Conservation (phyloP, 2,113 vertebrate species). For the Engystomops pustulosus region DNA sequence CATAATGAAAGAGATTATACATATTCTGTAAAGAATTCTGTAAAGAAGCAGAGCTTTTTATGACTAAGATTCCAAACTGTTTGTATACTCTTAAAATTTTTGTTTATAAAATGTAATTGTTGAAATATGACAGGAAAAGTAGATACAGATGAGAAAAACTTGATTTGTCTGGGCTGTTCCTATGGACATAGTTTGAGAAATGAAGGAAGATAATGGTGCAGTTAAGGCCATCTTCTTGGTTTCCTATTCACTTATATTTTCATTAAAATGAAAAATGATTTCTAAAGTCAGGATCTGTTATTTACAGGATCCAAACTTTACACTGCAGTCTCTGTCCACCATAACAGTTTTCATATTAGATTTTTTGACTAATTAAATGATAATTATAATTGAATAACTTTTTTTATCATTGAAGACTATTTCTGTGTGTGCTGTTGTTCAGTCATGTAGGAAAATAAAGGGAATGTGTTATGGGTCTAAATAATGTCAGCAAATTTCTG, state of each 20-base stretch:
- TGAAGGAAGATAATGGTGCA: neutral
- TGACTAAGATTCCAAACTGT: conserved; percentile 52
- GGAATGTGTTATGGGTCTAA: too few relatives aligned
- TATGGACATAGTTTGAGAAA: neutral
- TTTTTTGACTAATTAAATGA: too few relatives aligned
- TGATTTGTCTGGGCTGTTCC: neutral
- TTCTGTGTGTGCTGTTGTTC: too few relatives aligned
- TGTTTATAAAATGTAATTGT: conserved; percentile 60
- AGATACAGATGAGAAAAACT: conserved; percentile 50
- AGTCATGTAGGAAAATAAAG: too few relatives aligned
- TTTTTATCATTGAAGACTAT: too few relatives aligned
- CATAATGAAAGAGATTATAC: conserved; percentile 46
- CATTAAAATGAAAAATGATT: neutral
- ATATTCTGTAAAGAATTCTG: conserved; percentile 34
- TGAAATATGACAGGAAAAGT: conserved; percentile 58
- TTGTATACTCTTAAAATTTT: conserved; percentile 43
- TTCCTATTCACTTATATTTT: neutral
- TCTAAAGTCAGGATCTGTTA: too few relatives aligned
- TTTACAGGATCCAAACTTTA: too few relatives aligned
- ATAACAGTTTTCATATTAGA: too few relatives aligned
- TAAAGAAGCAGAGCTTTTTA: conserved; percentile 40
- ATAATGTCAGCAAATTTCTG: too few relatives aligned
- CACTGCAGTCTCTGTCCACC: too few relatives aligned
- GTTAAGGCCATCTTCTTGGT: neutral
- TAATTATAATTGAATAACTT: too few relatives aligned